Conservation (phyloP, 2,113 vertebrate genomes). For the Illadopsis cleaveri region DNA sequence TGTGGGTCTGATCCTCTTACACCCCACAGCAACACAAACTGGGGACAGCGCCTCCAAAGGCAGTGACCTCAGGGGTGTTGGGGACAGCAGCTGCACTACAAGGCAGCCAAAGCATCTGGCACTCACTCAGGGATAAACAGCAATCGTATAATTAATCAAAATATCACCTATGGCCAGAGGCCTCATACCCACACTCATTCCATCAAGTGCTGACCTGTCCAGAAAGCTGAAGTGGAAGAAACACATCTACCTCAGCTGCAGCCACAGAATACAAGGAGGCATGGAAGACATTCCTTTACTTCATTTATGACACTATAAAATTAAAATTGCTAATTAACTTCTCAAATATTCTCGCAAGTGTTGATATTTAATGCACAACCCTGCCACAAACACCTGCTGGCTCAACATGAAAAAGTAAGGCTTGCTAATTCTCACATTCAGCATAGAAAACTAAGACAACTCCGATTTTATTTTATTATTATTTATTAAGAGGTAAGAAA, state of each 20-base stretch:
- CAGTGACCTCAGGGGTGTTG: fast-evolving
- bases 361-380: neutral
- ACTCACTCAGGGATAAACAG: neutral
- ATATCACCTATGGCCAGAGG: neutral
- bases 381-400: neutral
- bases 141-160: neutral
- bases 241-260: neutral
- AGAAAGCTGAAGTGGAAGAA: neutral
- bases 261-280: neutral
- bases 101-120: neutral
- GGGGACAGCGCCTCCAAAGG: neutral
- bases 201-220: fast-evolving
- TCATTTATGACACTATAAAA: neutral
- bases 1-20: no score
- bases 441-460: neutral
- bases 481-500: neutral
- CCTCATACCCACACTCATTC: neutral
- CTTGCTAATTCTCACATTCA: neutral
- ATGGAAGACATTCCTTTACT: neutral
- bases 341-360: neutral
- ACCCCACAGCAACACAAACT: neutral
- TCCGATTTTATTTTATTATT: no score
- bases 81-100: neutral
- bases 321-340: neutral
- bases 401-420: neutral